These are phyloP conservation scores for Saturnia pavonia DNA, from an alignment of 2,888 invertebrate species.

Conservation along the genomic window DNA sequence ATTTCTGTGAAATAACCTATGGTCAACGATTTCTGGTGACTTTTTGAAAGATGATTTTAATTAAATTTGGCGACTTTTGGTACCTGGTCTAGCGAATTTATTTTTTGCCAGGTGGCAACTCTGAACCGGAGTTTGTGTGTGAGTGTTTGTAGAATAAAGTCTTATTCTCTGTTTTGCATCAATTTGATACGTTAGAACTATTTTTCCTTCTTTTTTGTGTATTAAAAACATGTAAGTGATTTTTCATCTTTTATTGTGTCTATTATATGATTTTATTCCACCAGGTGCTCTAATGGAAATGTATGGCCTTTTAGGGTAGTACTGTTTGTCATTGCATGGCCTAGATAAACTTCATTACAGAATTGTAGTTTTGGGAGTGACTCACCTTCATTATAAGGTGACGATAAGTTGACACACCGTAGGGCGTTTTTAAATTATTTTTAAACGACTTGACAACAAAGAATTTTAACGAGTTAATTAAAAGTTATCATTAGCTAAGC, in stretches of 20 bases:
- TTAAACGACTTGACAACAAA: conserved; percentile 30
- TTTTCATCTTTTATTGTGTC: not conserved
- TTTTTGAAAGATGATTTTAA: no score
- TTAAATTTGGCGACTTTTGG: no score
- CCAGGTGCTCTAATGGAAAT: conserved; percentile 54
- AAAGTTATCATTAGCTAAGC: not conserved
- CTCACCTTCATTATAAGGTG: conserved; percentile 56
- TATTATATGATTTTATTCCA: conserved; percentile 19
- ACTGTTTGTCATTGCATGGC: conserved; percentile 54
- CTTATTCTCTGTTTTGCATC: not conserved
- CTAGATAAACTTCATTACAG: conserved; percentile 53
- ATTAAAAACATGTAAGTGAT: conserved; percentile 38
- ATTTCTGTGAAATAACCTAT: no score
- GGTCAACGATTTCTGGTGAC: no score
- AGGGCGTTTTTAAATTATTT: conserved; percentile 48
- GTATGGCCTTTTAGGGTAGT: conserved; percentile 61
- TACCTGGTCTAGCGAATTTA: no score
- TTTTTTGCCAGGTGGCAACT: no score
- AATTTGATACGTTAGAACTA: not conserved
- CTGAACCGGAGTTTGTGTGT: no score
- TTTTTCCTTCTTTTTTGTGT: conserved; percentile 16
- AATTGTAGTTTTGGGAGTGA: conserved; percentile 54
- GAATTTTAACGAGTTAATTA: conserved; percentile 9
- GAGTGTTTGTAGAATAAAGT: no score
- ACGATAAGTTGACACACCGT: conserved; percentile 49